Evolutionary conservation across 1,140 invertebrate genomes (phyloP), one percentile per base, ranked within the genome.

Genomic region (Papilio dardanus): DNA sequence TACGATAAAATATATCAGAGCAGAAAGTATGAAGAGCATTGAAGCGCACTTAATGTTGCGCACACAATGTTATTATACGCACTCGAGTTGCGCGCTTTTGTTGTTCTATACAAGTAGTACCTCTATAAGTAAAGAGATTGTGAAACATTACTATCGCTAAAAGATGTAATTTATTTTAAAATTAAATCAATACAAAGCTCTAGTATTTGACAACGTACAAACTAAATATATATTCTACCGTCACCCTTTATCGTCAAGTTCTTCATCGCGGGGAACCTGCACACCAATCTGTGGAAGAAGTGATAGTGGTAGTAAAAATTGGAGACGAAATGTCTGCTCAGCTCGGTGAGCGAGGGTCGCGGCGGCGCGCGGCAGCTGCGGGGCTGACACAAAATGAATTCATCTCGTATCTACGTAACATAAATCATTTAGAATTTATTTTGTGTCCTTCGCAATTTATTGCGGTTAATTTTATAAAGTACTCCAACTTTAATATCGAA

Each of bases 1-100:
- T 62, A 28, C 54, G 54, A 12, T 62, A 28, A 62, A 62, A 62
- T 62, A 62, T 62, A 62, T 62, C 54, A 28, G 54, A 21, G 54
- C 28, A 28, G 12, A 58, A 58, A 58, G 54, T 58, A 58, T 58
- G 21, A 58, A 58, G 54, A 58, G 54, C 54, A 24, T 10, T 58
- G 54, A 58, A 58, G 54, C 21, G 54, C 54, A 12, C 54, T 58
- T 58, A 12, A 58, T 28, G 54, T 28, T 58, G 54, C 24, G 24
- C 54, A 12, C 21, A 30, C 10, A 58, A 30, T 54, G 2, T 58
- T 24, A 14, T 58, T 58, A 58, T 24, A 24, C 21, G 21, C 54
- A 28, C 24, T 58, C 50, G 8, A 54, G 19, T 54, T 54, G 50
- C 21, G 7, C 10, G 3, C 16, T 46, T n/a, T 46, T 46, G 16